phyloP scores from a whole-genome alignment of 2,113 vertebrate species.

The Procavia capensis region DNA sequence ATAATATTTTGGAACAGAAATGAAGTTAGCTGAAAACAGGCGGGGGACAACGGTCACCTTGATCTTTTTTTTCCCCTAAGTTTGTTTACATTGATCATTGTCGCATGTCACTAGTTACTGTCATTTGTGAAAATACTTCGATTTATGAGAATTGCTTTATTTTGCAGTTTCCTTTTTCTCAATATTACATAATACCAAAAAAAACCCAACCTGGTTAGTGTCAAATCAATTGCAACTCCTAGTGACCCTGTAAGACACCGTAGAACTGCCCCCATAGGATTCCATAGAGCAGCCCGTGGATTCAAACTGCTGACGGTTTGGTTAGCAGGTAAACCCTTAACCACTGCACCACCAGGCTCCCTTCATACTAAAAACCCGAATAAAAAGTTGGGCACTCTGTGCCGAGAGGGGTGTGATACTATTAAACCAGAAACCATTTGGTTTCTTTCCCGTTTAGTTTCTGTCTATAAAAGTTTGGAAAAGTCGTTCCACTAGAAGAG shows the following conservation, averaged over 20 bases:
- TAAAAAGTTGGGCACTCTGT: not conserved
- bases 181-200: constrained; percentile 23
- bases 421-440: constrained; percentile 57
- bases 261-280: too few species aligned
- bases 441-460: constrained; percentile 38
- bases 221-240: too few species aligned
- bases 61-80: not conserved
- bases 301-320: too few species aligned
- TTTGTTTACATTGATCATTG: constrained; percentile 30
- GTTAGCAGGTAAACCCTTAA: too few species aligned
- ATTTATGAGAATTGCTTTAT: constrained; percentile 9
- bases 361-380: not conserved
- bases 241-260: too few species aligned
- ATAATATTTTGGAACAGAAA: not conserved
- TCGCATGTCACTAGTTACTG: not conserved
- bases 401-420: constrained; percentile 10
- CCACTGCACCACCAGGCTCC: too few species aligned
- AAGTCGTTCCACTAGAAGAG: constrained; percentile 51
- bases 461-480: constrained; percentile 62
- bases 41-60: not conserved
- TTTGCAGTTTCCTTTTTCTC: constrained; percentile 48
- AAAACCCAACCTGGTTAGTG: too few species aligned
- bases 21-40: not conserved
- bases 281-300: too few species aligned
- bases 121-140: constrained; percentile 26